These are phyloP conservation scores for Copidosoma aretas DNA, from an alignment of 2,888 invertebrate genomes.

Conservation along the genomic window DNA sequence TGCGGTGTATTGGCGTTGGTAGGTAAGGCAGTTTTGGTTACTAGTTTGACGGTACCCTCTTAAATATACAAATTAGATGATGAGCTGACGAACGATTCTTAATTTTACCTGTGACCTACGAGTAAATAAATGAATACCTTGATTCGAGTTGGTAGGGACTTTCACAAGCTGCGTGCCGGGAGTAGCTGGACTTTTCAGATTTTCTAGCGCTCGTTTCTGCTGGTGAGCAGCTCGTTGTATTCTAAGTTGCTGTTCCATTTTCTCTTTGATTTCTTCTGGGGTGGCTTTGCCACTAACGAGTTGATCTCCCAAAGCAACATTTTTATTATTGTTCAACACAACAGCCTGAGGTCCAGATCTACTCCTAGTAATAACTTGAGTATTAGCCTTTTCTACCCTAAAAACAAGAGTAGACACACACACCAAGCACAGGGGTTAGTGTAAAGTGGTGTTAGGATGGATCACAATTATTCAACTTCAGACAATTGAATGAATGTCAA, in stretches of 20 bases:
- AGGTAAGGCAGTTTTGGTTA: constrained; percentile 72
- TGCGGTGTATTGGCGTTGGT: constrained; percentile 64
- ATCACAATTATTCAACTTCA: background rate
- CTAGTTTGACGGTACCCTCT: constrained; percentile 72
- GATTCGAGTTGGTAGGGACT: constrained; percentile 65
- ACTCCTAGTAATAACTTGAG: constrained; percentile 81
- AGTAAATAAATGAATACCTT: constrained; percentile 62
- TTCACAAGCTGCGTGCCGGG: constrained; percentile 64
- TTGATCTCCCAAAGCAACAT: constrained; percentile 51
- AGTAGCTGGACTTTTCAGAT: constrained; percentile 56
- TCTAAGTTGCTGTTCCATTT: constrained; percentile 89
- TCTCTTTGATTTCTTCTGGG: constrained; percentile 82
- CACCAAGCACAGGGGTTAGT: constrained; percentile 58
- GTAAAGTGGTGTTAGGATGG: constrained; percentile 52
- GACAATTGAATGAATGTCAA: background rate
- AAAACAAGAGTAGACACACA: constrained; percentile 57
- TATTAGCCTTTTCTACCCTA: constrained; percentile 74
- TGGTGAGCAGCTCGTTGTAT: constrained; percentile 88
- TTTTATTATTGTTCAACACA: constrained; percentile 58
- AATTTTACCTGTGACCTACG: background rate
- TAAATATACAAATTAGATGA: constrained; percentile 22
- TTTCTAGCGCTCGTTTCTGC: constrained; percentile 80
- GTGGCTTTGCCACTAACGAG: constrained; percentile 68
- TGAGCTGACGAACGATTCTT: background rate
- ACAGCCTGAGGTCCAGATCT: constrained; percentile 74